A percentile compares a stretch with the other conserved stretches of the same genome.
phyloP scores from a whole-genome alignment of 2,888 invertebrate species.

The Drosophila prolongata region DNA sequence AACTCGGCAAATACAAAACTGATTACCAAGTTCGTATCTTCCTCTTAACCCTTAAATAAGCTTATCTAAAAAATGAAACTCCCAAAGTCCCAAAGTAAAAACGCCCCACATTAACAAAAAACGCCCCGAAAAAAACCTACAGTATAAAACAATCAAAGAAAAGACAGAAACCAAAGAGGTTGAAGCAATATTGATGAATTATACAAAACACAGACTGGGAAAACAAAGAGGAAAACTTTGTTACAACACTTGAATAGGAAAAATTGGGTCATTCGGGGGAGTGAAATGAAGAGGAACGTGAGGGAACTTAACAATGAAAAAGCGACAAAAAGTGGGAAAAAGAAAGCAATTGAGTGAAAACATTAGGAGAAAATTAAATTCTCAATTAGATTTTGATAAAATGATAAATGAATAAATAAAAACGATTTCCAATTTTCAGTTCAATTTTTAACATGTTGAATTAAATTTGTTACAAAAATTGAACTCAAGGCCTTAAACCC shows the following conservation, averaged over 20 bases:
- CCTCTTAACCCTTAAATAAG: background rate
- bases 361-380: background rate
- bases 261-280: constrained; percentile 41
- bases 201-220: constrained; percentile 27
- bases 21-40: background rate
- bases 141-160: constrained; percentile 41
- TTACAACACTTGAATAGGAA: constrained; percentile 55
- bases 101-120: constrained; percentile 33
- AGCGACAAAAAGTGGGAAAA: constrained; percentile 1
- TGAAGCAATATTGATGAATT: constrained; percentile 68
- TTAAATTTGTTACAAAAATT: background rate
- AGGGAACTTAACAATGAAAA: constrained; percentile 14
- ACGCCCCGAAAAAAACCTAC: constrained; percentile 48
- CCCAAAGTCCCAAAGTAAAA: constrained; percentile 6
- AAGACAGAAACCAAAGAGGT: constrained; percentile 36
- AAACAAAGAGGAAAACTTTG: constrained; percentile 48
- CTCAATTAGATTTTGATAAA: background rate
- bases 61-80: constrained; percentile 15
- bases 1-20: no score
- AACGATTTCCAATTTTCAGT: background rate
- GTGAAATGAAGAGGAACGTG: constrained; percentile 35
- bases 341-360: background rate
- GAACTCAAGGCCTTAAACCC: no score
- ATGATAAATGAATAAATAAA: no score
- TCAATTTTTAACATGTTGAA: background rate